A percentile compares a stretch with the other conserved stretches of the same genome.
Evolutionary conservation across 2,113 vertebrate species (phyloP).

Genomic region (Sylvicapra grimmia): DNA sequence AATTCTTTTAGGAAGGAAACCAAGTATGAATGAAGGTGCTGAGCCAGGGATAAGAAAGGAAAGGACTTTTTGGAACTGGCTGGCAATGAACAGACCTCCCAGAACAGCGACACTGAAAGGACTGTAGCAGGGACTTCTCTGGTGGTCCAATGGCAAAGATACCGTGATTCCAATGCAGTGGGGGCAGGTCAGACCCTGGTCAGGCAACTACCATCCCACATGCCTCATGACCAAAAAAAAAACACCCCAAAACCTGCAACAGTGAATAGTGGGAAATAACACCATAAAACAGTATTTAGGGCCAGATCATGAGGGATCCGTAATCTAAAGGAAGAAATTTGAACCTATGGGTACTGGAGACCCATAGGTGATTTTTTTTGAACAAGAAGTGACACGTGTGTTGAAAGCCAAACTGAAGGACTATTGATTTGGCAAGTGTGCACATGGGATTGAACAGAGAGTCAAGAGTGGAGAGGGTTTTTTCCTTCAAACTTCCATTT

Average conservation of each 20-base stretch:
- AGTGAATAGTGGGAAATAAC: not conserved
- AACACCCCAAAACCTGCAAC: not conserved
- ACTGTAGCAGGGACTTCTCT: not conserved
- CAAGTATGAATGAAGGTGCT: not conserved
- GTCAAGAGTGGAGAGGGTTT: not conserved
- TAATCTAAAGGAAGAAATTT: not conserved
- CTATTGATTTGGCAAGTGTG: not conserved
- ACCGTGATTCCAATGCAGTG: not conserved
- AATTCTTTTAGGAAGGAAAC: not conserved
- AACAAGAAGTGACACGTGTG: not conserved
- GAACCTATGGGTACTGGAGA: not conserved
- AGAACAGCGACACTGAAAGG: not conserved
- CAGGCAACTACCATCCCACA: not conserved
- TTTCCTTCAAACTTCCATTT: not conserved
- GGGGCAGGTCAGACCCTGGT: not conserved
- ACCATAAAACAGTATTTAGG: not conserved
- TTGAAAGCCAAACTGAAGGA: not conserved
- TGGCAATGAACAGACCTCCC: not conserved
- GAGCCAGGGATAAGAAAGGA: not conserved
- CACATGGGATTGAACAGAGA: not conserved
- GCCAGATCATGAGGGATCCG: not conserved
- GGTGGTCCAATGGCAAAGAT: not conserved
- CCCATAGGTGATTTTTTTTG: not conserved
- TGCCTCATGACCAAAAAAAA: not conserved
- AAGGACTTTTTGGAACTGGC: not conserved